These are phyloP conservation scores for Thalassaphorura encarpata DNA, from an alignment of 1,140 invertebrate genomes.

Conservation along the genomic window DNA sequence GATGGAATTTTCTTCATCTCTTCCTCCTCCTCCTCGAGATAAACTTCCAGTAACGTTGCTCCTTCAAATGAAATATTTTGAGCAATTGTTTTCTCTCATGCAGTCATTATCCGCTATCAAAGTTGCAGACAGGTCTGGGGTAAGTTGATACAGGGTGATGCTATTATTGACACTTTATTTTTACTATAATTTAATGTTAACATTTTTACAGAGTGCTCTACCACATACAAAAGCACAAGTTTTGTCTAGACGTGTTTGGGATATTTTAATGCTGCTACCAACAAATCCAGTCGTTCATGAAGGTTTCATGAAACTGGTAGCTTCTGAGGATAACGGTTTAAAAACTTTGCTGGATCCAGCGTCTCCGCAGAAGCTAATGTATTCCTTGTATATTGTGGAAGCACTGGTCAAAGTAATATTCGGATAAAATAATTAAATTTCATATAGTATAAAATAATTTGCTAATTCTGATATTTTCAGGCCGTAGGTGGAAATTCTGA, in stretches of 20 bases:
- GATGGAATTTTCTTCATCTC: conserved; percentile 60
- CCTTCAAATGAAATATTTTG: conserved; percentile 74
- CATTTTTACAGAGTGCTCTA: conserved; percentile 51
- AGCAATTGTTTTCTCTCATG: conserved; percentile 79
- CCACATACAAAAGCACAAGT: conserved; percentile 82
- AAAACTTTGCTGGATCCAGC: conserved; percentile 68
- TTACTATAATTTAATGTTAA: background rate
- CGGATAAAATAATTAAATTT: conserved; percentile 7
- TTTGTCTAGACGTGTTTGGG: conserved; percentile 81
- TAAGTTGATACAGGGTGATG: conserved; percentile 35
- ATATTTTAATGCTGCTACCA: conserved; percentile 80
- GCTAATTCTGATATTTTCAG: conserved; percentile 3
- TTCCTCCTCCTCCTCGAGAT: conserved; percentile 67
- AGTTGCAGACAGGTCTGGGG: conserved; percentile 55
- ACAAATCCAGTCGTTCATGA: conserved; percentile 73
- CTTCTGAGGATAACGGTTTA: conserved; percentile 37
- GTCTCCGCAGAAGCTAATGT: conserved; percentile 88
- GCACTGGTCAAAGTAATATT: conserved; percentile 42
- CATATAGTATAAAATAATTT: background rate
- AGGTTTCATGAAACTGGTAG: conserved; percentile 61
- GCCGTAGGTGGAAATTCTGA: conserved; percentile 3
- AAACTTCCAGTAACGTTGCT: conserved; percentile 73
- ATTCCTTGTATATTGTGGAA: conserved; percentile 85
- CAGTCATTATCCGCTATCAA: conserved; percentile 76
- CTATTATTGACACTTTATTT: conserved; percentile 7